Evolutionary conservation across 2,888 invertebrate species (phyloP), one percentile per base, ranked within the genome.

Genomic region (Trachelus iudaicus): DNA sequence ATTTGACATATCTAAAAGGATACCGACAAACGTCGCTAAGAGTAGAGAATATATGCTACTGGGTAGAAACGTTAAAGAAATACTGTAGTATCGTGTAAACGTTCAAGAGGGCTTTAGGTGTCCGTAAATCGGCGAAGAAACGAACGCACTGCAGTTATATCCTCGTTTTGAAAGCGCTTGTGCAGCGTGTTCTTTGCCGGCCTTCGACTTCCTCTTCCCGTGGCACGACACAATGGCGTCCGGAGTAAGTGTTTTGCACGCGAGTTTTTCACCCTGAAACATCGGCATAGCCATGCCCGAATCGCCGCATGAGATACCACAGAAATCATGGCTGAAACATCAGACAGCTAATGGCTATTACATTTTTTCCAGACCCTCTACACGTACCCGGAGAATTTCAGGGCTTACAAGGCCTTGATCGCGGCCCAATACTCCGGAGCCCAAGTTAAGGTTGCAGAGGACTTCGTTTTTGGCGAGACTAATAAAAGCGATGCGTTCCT

Each of bases 321-420:
- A 34, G 31, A 71, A 71, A 71, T 71, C 2, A 71, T 13, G 15
- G 75, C 80, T 75, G 76, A 75, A 68, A 77, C n/a, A 31, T 13
- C 15, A 68, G 13, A 30, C 68, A 76, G 34, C 34, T 73, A 68
- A 56, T 68, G 30, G 31, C 6, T 35, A 56, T 75, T 73, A 76
- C 40, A 77, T 79, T 86, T 93, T 91, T 93, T 93, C 76, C 94
- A 98, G 98, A 98, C 98, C 93, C 95, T 99, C 91, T 99, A 98
- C 94, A 98, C 99, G 92, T 98, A 98, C 94, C 97, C 98, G 89
- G 97, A 98, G 93, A 99, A 98, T 94, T 99, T 98, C 94, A 96
- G 99, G 93, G 98, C 99, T 88, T 97, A 96, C 93, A 99, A 99
- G 94, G 97, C 96, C 91, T 95, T 99, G 92, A 98, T 99, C 92